Percentiles rank a stretch among this genome's conserved stretches.
These are phyloP conservation scores for Cavia porcellus DNA, from an alignment of 2,113 vertebrate species.

Conservation along the genomic window DNA sequence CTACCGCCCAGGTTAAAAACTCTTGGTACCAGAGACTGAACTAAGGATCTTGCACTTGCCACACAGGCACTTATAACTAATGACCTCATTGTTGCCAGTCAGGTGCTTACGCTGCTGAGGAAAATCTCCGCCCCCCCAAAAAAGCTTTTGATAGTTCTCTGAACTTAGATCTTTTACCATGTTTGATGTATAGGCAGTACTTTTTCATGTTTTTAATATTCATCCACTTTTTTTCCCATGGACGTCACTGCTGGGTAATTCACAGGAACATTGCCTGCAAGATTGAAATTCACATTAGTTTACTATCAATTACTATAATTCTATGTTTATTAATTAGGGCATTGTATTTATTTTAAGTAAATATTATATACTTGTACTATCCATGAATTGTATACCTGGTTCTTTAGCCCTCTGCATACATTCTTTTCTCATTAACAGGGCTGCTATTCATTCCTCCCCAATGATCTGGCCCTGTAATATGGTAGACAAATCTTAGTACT, in stretches of 20 bases:
- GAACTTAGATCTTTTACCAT: not conserved
- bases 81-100: no score
- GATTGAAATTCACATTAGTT: not conserved
- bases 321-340: not conserved
- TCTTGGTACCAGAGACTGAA: no score
- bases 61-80: no score
- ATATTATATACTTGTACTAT: not conserved
- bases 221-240: not conserved
- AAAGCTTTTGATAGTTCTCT: not conserved
- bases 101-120: no score
- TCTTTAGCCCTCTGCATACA: not conserved
- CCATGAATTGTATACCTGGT: not conserved
- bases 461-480: not conserved
- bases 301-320: not conserved
- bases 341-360: slow-evolving; percentile 6
- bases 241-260: not conserved
- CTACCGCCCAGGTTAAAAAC: not conserved
- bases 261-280: not conserved
- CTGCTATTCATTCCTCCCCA: not conserved
- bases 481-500: not conserved
- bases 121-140: no score
- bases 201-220: slow-evolving; percentile 2
- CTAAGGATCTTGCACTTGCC: no score
- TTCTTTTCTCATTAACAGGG: not conserved
- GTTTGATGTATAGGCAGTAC: not conserved